Evolutionary conservation across 2,113 vertebrate genomes (phyloP).

Genomic region (Campylorhamphus procurvoides): DNA sequence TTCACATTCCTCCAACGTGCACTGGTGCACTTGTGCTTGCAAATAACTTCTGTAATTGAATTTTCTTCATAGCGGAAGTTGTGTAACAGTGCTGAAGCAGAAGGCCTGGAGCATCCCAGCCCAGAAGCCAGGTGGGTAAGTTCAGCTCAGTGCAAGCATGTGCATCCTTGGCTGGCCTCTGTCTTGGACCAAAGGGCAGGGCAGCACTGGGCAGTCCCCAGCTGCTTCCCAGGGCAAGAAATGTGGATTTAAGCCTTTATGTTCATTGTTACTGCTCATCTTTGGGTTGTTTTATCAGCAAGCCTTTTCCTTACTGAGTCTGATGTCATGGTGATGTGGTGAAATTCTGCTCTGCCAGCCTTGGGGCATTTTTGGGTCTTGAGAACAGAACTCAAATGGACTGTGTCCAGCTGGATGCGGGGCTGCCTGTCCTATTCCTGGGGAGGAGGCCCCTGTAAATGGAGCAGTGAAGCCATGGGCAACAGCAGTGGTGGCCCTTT

Average conservation of each 20-base stretch:
- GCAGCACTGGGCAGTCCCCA: background rate
- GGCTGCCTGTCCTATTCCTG: background rate
- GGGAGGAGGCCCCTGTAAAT: background rate
- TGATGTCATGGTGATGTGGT: accelerated
- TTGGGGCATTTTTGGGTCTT: background rate
- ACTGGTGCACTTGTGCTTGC: background rate
- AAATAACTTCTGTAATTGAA: conserved; percentile 32
- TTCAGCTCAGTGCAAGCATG: background rate
- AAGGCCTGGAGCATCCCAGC: background rate
- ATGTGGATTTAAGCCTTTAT: background rate
- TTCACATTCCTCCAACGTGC: background rate
- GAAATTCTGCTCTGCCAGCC: no score
- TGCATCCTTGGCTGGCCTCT: accelerated
- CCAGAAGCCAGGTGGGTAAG: background rate
- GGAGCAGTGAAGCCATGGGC: background rate
- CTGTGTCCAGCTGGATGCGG: background rate
- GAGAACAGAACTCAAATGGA: accelerated
- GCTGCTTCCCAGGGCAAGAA: background rate
- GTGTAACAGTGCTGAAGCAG: background rate
- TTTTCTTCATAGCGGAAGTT: background rate
- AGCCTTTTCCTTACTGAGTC: background rate
- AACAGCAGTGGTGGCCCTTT: background rate
- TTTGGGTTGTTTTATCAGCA: background rate
- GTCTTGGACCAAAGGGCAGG: background rate
- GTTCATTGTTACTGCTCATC: background rate